A percentile compares a stretch with the other conserved stretches of the same genome.
Conservation (phyloP, 2,888 invertebrate species). For the Ornithoptera alexandrae region DNA sequence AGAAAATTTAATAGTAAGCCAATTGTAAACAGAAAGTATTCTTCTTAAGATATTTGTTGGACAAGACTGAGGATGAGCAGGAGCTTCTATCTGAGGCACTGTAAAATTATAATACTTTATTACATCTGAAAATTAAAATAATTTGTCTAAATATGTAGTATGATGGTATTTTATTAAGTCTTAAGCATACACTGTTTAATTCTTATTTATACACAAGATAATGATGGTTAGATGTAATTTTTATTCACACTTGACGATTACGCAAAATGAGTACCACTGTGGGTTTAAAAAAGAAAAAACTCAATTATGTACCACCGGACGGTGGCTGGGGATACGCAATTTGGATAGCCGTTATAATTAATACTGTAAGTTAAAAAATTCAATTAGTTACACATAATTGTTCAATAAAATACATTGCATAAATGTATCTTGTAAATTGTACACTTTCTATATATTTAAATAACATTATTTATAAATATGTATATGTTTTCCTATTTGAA, state of each 20-base stretch:
- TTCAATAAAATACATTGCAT: too few relatives aligned
- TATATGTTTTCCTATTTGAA: too few relatives aligned
- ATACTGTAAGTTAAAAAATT: slow-evolving; percentile 75
- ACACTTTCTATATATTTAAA: too few relatives aligned
- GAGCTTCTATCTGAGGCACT: too few relatives aligned
- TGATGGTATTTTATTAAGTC: slow-evolving; percentile 6
- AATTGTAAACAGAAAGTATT: too few relatives aligned
- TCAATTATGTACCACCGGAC: slow-evolving; percentile 73
- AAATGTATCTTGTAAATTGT: too few relatives aligned
- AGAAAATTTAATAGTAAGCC: too few relatives aligned
- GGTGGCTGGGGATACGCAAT: slow-evolving; percentile 87
- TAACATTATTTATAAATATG: too few relatives aligned
- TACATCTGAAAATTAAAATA: background rate
- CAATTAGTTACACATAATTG: background rate
- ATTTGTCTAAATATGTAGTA: background rate
- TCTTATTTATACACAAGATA: slow-evolving; percentile 33
- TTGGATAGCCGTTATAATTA: slow-evolving; percentile 79
- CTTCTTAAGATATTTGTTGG: too few relatives aligned
- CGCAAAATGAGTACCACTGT: slow-evolving; percentile 43
- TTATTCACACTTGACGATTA: slow-evolving; percentile 28
- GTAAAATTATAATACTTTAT: too few relatives aligned
- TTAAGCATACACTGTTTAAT: slow-evolving; percentile 20
- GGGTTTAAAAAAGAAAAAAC: slow-evolving; percentile 42
- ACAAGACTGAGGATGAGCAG: too few relatives aligned
- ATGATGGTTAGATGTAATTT: slow-evolving; percentile 25